Evolutionary conservation across 2,797 vertebrate species (phyloP).

Genomic region (Microhierax caerulescens): DNA sequence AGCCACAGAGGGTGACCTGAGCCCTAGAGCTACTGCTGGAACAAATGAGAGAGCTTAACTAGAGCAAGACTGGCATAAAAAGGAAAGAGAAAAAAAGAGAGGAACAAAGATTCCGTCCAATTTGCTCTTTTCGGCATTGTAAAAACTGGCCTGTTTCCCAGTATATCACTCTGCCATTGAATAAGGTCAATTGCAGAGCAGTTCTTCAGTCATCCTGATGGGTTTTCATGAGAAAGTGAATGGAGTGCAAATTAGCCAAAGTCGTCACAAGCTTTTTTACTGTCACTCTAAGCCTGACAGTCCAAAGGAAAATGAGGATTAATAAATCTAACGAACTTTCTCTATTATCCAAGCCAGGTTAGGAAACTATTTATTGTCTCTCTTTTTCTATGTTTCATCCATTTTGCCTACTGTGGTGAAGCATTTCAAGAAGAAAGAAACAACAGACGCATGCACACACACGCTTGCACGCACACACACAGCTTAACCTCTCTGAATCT

Average conservation of each 20-base stretch:
- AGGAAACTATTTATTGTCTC: conserved; percentile 73
- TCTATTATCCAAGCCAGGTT: conserved; percentile 73
- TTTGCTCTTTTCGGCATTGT: conserved; percentile 84
- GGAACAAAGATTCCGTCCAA: conserved; percentile 82
- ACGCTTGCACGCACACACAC: conserved; percentile 22
- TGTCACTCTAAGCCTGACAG: conserved; percentile 78
- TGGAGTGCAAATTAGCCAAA: conserved; percentile 83
- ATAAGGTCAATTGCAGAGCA: conserved; percentile 78
- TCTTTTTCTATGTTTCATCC: conserved; percentile 57
- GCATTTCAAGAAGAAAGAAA: conserved; percentile 48
- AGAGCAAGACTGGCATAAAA: conserved; percentile 72
- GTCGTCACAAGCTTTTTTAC: conserved; percentile 79
- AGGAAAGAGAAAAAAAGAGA: conserved; percentile 68
- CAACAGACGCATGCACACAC: conserved; percentile 6
- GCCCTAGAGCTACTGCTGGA: conserved; percentile 65
- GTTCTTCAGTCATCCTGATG: conserved; percentile 79
- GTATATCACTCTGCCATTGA: conserved; percentile 80
- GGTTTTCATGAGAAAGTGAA: conserved; percentile 80
- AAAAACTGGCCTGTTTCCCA: conserved; percentile 82
- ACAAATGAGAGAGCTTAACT: conserved; percentile 77
- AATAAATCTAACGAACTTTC: conserved; percentile 72
- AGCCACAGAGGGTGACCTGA: conserved; percentile 72
- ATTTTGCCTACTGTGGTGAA: conserved; percentile 55
- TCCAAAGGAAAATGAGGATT: conserved; percentile 75
- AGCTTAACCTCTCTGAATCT: neutral